phyloP scores from a whole-genome alignment of 2,888 invertebrate species.

The Pseudeuparius sepicola region DNA sequence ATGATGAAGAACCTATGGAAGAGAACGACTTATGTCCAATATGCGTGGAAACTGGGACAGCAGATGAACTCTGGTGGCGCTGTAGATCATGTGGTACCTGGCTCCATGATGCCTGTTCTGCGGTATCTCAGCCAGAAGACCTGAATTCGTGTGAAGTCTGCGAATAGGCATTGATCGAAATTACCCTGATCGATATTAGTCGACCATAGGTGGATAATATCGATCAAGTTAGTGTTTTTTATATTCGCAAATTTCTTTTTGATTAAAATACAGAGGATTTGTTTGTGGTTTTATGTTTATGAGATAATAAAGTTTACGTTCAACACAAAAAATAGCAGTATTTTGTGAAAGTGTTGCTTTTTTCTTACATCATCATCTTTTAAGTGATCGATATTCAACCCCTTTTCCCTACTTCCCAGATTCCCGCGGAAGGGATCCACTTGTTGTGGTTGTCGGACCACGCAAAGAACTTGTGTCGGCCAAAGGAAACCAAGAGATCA shows the following conservation, averaged over 20 bases:
- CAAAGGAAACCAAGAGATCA: too few relatives aligned
- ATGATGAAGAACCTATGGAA: constrained; percentile 6
- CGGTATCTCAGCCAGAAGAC: constrained; percentile 12
- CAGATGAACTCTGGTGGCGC: constrained; percentile 13
- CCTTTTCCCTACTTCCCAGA: too few relatives aligned
- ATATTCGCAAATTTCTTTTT: too few relatives aligned
- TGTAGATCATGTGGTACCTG: constrained; percentile 14
- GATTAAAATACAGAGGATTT: too few relatives aligned
- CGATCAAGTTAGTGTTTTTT: constrained; percentile 8
- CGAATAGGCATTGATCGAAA: constrained; percentile 12
- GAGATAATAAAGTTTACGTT: constrained; percentile 2
- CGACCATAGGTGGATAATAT: constrained; percentile 9
- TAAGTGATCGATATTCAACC: constrained; percentile 9
- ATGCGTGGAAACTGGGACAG: constrained; percentile 11
- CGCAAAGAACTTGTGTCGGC: too few relatives aligned
- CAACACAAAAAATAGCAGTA: constrained; percentile 1
- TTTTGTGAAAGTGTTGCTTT: too few relatives aligned
- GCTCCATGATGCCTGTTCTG: constrained; percentile 13
- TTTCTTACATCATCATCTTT: constrained; percentile 1
- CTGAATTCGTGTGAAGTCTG: constrained; percentile 10
- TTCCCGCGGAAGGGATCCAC: too few relatives aligned
- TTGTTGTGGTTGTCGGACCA: too few relatives aligned
- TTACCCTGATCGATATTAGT: constrained; percentile 13
- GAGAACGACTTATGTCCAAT: constrained; percentile 12
- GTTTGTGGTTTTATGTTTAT: constrained; percentile 1